Percentiles rank a stretch among this genome's conserved stretches.
Evolutionary conservation across 1,140 invertebrate genomes (phyloP).

Genomic region (Anastatus disparis): DNA sequence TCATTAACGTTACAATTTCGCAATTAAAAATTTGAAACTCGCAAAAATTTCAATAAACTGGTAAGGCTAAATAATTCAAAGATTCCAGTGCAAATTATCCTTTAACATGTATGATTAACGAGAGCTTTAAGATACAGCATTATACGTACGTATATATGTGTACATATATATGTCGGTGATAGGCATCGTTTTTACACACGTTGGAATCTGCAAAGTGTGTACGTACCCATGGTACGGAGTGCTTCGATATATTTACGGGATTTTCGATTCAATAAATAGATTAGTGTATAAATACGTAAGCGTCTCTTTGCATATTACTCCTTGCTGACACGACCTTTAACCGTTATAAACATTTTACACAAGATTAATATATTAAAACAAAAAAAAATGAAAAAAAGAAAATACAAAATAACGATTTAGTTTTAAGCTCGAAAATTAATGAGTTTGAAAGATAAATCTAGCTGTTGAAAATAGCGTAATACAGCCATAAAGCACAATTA

Average conservation of each 20-base stretch:
- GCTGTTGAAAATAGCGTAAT: too few species aligned
- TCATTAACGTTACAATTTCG: too few species aligned
- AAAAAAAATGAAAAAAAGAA: too few species aligned
- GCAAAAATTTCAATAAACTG: neutral
- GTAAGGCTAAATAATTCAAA: neutral
- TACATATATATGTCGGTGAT: neutral
- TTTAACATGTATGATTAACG: constrained; percentile 4
- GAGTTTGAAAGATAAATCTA: too few species aligned
- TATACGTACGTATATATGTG: neutral
- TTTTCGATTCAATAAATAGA: constrained; percentile 8
- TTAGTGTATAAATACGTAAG: neutral
- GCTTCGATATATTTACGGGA: constrained; percentile 15
- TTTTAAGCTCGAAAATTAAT: too few species aligned
- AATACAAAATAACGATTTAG: too few species aligned
- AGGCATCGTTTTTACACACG: constrained; percentile 6
- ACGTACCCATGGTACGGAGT: too few species aligned
- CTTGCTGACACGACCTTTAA: neutral
- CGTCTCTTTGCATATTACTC: neutral
- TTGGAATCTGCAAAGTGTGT: constrained; percentile 11
- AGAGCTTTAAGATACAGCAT: neutral
- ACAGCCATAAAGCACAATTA: too few species aligned
- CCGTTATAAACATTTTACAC: too few species aligned
- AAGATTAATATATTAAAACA: too few species aligned
- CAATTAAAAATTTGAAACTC: neutral
- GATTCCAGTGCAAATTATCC: neutral